Evolutionary conservation across 2,888 invertebrate genomes (phyloP).

Genomic region (Drosophila anomalipes): DNA sequence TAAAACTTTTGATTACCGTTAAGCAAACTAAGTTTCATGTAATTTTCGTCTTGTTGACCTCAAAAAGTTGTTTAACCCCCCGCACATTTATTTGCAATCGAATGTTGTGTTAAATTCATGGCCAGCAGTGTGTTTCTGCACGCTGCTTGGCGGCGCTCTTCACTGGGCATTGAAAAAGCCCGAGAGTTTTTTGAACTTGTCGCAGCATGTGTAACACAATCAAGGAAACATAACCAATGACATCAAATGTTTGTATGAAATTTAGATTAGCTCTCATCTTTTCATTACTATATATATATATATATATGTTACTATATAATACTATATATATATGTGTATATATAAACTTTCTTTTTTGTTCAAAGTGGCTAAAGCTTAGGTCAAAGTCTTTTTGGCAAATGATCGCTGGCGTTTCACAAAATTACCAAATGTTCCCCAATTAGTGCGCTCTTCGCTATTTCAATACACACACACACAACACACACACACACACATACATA

Average conservation of each 20-base stretch:
- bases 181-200: background rate
- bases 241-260: background rate
- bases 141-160: background rate
- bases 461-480: too few species aligned
- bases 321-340: background rate
- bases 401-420: conserved; percentile 14
- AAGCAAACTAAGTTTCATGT: background rate
- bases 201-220: background rate
- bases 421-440: conserved; percentile 6
- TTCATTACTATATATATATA: background rate
- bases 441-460: background rate
- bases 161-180: background rate
- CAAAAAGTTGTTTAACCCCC: background rate
- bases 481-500: background rate
- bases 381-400: conserved; percentile 22
- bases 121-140: conserved; percentile 6
- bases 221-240: background rate
- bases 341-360: conserved; percentile 2
- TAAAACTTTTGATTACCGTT: too few species aligned
- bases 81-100: background rate
- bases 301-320: background rate
- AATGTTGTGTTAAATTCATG: background rate
- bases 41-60: background rate
- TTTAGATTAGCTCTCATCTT: too few species aligned
- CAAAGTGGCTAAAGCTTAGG: background rate